Evolutionary conservation across 2,113 vertebrate genomes (phyloP).

Genomic region (Spizaetus ornatus): DNA sequence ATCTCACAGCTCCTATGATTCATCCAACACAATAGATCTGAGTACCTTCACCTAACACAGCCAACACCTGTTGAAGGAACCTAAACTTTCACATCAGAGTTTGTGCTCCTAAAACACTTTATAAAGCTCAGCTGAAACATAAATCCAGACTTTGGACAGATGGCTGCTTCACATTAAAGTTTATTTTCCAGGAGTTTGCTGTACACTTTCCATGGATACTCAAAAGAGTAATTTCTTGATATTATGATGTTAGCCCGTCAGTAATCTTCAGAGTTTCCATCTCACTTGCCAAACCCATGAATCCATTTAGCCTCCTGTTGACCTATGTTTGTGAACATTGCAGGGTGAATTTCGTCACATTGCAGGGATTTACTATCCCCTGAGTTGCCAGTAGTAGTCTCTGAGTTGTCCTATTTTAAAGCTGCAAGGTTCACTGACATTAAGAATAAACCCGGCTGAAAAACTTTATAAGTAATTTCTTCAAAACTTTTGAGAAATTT

Average conservation of each 20-base stretch:
- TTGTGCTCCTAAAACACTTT: not conserved
- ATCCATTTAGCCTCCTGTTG: constrained; percentile 47
- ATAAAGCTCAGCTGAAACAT: not conserved
- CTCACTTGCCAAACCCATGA: constrained; percentile 42
- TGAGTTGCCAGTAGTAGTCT: not conserved
- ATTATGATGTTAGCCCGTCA: constrained; percentile 16
- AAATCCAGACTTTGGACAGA: constrained; percentile 8
- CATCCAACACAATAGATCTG: not conserved
- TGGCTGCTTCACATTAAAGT: not conserved
- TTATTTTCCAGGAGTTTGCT: constrained; percentile 38
- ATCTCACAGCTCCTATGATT: not conserved
- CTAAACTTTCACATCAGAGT: not conserved
- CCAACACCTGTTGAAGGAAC: not conserved
- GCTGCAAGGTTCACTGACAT: not conserved
- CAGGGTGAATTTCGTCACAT: constrained; percentile 33
- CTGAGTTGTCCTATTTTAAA: not conserved
- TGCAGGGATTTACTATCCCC: constrained; percentile 3
- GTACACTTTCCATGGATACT: constrained; percentile 47
- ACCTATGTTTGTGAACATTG: constrained; percentile 40
- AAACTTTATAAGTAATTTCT: not conserved
- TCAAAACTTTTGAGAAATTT: not conserved
- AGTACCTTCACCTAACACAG: not conserved
- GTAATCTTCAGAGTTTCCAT: constrained; percentile 51
- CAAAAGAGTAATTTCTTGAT: constrained; percentile 40
- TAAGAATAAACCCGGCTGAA: not conserved